These are phyloP conservation scores for Microctonus aethiopoides DNA, from an alignment of 2,888 invertebrate species.

Conservation along the genomic window DNA sequence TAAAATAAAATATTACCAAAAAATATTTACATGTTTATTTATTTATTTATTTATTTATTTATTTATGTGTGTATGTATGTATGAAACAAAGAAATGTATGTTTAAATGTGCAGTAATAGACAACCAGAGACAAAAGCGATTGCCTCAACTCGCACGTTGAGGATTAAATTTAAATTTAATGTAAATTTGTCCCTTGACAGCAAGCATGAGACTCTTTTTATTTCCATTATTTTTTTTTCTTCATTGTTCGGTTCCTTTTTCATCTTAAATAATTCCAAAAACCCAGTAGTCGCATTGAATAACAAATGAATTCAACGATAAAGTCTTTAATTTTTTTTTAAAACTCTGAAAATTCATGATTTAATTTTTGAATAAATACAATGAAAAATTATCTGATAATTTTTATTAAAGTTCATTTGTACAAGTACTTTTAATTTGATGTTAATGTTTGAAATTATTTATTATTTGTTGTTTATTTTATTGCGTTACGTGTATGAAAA, in stretches of 20 bases:
- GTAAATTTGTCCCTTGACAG: constrained; percentile 8
- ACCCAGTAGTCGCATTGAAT: neutral
- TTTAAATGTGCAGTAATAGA: neutral
- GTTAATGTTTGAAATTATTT: too few species aligned
- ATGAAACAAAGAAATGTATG: neutral
- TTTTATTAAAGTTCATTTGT: too few species aligned
- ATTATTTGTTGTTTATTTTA: too few species aligned
- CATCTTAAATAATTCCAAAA: neutral
- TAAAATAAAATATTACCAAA: neutral
- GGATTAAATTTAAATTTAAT: constrained; percentile 8
- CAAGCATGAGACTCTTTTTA: neutral
- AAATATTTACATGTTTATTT: too few species aligned
- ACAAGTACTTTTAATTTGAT: too few species aligned
- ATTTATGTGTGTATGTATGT: neutral
- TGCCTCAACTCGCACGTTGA: neutral
- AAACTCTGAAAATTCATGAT: too few species aligned
- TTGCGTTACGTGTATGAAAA: too few species aligned
- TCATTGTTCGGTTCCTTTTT: neutral
- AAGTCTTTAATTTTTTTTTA: neutral
- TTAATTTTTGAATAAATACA: too few species aligned
- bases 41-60: too few species aligned
- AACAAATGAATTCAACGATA: neutral
- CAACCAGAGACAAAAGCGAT: neutral
- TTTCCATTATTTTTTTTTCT: neutral
- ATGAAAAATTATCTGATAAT: too few species aligned